Evolutionary conservation across 2,888 invertebrate genomes (phyloP).

Genomic region (Sphinx pinastri): DNA sequence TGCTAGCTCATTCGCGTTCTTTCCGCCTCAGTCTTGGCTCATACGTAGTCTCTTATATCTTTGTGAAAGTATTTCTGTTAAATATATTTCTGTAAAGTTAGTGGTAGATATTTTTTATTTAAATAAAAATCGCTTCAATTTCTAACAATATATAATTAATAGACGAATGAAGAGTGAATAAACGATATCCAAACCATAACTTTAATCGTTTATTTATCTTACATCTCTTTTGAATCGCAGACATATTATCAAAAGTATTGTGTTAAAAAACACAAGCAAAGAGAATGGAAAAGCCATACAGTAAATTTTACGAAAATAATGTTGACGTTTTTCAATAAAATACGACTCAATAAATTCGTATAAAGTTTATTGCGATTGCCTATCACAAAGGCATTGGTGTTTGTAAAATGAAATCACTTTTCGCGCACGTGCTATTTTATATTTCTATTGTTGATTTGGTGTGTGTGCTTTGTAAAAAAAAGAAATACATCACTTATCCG

Average conservation of each 20-base stretch:
- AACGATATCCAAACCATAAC: too few relatives aligned
- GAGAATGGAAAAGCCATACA: background rate
- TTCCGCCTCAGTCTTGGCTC: too few relatives aligned
- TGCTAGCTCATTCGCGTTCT: too few relatives aligned
- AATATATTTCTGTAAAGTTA: too few relatives aligned
- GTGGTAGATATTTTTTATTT: too few relatives aligned
- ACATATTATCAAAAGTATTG: background rate
- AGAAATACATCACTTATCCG: slow-evolving; percentile 10
- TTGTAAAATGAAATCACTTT: slow-evolving; percentile 40
- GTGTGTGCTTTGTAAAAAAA: slow-evolving; percentile 9
- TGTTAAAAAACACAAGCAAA: background rate
- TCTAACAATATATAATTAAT: too few relatives aligned
- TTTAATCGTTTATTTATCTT: too few relatives aligned
- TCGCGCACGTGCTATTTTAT: slow-evolving; percentile 28
- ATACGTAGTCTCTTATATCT: too few relatives aligned
- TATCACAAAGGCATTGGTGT: slow-evolving; percentile 37
- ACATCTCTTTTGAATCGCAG: background rate
- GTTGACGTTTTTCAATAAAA: background rate
- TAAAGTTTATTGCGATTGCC: slow-evolving; percentile 43
- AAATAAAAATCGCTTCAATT: too few relatives aligned
- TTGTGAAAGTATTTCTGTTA: too few relatives aligned
- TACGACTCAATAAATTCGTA: slow-evolving; percentile 36
- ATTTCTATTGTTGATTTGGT: slow-evolving; percentile 32
- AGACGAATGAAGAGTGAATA: too few relatives aligned
- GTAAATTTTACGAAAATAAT: slow-evolving; percentile 1